phyloP scores from a whole-genome alignment of 2,888 invertebrate species.

The Ectemnius lituratus region DNA sequence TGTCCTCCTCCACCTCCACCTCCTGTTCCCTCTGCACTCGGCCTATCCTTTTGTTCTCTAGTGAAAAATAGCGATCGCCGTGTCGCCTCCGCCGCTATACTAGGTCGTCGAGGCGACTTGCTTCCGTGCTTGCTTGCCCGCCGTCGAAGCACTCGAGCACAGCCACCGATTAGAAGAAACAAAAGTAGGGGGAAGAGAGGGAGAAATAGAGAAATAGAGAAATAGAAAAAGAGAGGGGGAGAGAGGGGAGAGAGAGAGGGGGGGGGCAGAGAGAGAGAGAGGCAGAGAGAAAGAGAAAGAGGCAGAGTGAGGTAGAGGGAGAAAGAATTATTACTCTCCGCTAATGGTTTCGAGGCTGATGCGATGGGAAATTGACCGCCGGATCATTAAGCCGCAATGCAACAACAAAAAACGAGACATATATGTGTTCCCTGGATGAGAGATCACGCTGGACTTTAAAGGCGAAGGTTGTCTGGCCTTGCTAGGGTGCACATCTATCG shows the following conservation, averaged over 20 bases:
- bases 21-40: slow-evolving; percentile 1
- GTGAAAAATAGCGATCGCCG: slow-evolving; percentile 31
- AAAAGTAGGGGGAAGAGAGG: background rate
- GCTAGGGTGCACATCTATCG: too few relatives aligned
- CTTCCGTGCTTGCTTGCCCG: too few relatives aligned
- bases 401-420: too few relatives aligned
- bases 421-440: too few relatives aligned
- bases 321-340: background rate
- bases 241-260: background rate
- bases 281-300: background rate
- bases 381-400: too few relatives aligned
- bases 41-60: slow-evolving; percentile 25
- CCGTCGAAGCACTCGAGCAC: too few relatives aligned
- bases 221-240: background rate
- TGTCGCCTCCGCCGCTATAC: slow-evolving; percentile 16
- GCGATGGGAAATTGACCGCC: too few relatives aligned
- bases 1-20: slow-evolving; percentile 26
- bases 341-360: too few relatives aligned
- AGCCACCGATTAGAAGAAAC: too few relatives aligned
- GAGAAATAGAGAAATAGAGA: slow-evolving; percentile 7
- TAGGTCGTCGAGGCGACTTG: slow-evolving; percentile 7
- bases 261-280: slow-evolving; percentile 2
- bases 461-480: too few relatives aligned
- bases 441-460: too few relatives aligned
- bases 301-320: background rate